Conservation (phyloP, 1,140 invertebrate genomes). For the Protaetia brevitarsis region DNA sequence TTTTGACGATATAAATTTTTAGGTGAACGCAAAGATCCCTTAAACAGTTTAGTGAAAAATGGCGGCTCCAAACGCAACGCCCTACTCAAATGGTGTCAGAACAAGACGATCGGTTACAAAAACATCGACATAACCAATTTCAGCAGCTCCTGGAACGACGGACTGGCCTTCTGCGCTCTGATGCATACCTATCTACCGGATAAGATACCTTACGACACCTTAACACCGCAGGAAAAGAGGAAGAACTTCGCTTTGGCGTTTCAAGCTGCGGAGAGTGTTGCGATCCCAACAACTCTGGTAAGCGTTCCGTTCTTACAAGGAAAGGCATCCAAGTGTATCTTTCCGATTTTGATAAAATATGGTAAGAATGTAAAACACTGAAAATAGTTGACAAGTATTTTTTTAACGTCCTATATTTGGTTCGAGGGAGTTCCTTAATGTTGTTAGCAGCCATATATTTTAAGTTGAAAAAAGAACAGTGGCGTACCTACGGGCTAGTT, state of each 20-base stretch:
- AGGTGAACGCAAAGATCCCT: slow-evolving; percentile 76
- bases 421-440: too few species aligned
- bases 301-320: too few species aligned
- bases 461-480: too few species aligned
- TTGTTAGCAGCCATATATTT: too few species aligned
- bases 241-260: slow-evolving; percentile 89
- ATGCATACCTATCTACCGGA: slow-evolving; percentile 86
- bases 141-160: slow-evolving; percentile 90
- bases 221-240: slow-evolving; percentile 75
- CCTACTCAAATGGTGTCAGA: slow-evolving; percentile 93
- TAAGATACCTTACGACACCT: slow-evolving; percentile 75
- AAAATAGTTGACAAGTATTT: too few species aligned
- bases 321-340: too few species aligned
- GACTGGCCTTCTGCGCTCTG: slow-evolving; percentile 84
- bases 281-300: slow-evolving; percentile 83
- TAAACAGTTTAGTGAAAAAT: slow-evolving; percentile 85
- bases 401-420: too few species aligned
- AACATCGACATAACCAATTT: slow-evolving; percentile 94
- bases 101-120: slow-evolving; percentile 84
- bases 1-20: background rate
- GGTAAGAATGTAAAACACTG: too few species aligned
- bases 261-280: slow-evolving; percentile 83
- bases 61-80: slow-evolving; percentile 92
- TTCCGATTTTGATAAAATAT: too few species aligned
- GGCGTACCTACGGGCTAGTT: too few species aligned